Base-by-base conservation (phyloP, 2,888 invertebrate species). In the Trachelus stipa region DNA sequence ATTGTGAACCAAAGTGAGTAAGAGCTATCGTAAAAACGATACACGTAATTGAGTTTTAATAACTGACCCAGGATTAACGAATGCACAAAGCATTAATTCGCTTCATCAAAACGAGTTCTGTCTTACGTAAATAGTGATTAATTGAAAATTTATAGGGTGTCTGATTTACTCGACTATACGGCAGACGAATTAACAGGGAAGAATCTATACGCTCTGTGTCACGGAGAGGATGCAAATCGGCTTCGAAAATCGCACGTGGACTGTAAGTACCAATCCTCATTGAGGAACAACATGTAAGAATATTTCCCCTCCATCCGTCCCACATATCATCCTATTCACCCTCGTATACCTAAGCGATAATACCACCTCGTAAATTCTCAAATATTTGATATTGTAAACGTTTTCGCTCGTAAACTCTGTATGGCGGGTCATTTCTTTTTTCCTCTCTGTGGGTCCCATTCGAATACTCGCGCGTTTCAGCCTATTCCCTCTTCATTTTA, bases 221-320 rank as follows among this genome's bases (percentile, higher is more conserved):
- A 99, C 91, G 98, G 98, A 69, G 98, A 98, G 92, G 99, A 99
- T 91, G 97, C 98, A 79, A 96, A 96, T 92, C 97, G 96, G 92
- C 94, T 99, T 90, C 95, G 98, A 88, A 98, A 98, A 93, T 96
- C 97, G 91, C 99, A 99, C 92, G 94, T 97, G 92, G 98, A 99
- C 93, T 94, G 98, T 99, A 94, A 97, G 98, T 96, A 90, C 83
- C 15, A 12, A 34, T 34, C 40, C 40, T 15, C 1, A 15, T 15
- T 15, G 40, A 15, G 40, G 15, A 40, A 40, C 40, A 12, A 40
- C 15, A 15, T 40, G 40, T 6, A 40, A 15, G 2, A 40, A 40
- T 40, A 40, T 15, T 15, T 15, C 40, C 15, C 40, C 40, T 40
- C 40, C 6, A 40, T 40, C 15, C 1, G 40, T 69, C 69, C 30